Evolutionary conservation across 2,888 invertebrate genomes (phyloP).

Genomic region (Charanyca ferruginea): DNA sequence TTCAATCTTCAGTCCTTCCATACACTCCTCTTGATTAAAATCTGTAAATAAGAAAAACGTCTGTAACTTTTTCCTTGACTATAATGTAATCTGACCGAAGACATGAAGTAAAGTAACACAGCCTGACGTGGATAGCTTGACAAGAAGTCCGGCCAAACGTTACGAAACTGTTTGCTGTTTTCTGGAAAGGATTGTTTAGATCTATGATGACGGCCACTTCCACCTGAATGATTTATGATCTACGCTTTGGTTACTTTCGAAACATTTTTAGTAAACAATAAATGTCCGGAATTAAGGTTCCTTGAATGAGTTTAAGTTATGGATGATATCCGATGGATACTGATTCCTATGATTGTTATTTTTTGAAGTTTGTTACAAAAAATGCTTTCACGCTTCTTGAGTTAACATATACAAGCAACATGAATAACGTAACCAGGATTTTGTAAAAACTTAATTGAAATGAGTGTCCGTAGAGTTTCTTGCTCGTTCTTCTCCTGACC

Average conservation of each 20-base stretch:
- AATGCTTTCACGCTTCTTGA: too few relatives aligned
- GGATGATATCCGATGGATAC: too few relatives aligned
- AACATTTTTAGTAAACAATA: background rate
- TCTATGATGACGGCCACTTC: conserved; percentile 64
- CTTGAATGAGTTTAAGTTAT: too few relatives aligned
- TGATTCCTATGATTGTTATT: too few relatives aligned
- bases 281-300: background rate
- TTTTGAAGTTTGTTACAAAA: too few relatives aligned
- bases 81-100: conserved; percentile 65
- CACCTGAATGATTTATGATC: conserved; percentile 51
- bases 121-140: conserved; percentile 65
- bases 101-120: conserved; percentile 60
- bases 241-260: conserved; percentile 17
- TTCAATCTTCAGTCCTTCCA: conserved; percentile 41
- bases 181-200: conserved; percentile 55
- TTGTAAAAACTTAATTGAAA: too few relatives aligned
- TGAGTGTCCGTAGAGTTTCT: too few relatives aligned
- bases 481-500: too few relatives aligned
- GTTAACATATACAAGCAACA: too few relatives aligned
- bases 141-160: conserved; percentile 57
- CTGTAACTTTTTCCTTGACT: conserved; percentile 60
- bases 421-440: too few relatives aligned
- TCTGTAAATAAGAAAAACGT: conserved; percentile 59
- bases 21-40: conserved; percentile 68
- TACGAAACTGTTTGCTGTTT: conserved; percentile 57